phyloP scores from a whole-genome alignment of 2,113 vertebrate species.

The Ciconia maguari region DNA sequence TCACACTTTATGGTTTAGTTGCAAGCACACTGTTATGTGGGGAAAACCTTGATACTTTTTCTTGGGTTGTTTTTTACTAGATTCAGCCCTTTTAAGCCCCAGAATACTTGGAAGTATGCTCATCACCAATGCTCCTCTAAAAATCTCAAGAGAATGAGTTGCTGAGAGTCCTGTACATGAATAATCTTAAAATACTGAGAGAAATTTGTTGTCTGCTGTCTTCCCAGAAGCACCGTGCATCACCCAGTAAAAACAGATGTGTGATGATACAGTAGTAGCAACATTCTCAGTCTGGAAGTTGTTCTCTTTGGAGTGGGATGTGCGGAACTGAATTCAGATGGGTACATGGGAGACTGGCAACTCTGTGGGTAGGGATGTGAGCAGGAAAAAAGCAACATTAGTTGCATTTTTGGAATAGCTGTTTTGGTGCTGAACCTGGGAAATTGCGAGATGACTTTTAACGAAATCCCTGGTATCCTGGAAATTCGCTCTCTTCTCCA shows the following conservation, averaged over 20 bases:
- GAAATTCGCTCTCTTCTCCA: neutral
- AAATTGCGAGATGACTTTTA: neutral
- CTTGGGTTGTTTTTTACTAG: neutral
- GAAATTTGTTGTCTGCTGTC: neutral
- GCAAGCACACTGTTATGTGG: neutral
- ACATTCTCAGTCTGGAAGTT: constrained; percentile 22
- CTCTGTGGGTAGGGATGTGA: neutral
- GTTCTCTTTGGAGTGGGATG: constrained; percentile 18
- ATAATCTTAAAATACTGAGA: constrained; percentile 3
- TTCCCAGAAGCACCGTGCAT: neutral
- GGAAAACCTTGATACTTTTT: neutral
- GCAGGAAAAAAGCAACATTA: neutral
- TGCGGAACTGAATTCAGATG: constrained; percentile 6
- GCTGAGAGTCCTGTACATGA: neutral
- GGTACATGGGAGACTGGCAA: constrained; percentile 17
- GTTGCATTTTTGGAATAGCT: constrained; percentile 47
- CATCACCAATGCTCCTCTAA: neutral
- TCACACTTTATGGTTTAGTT: neutral
- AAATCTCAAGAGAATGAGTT: neutral
- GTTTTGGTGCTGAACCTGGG: constrained; percentile 19
- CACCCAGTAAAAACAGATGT: constrained; percentile 50
- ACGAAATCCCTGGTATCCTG: neutral
- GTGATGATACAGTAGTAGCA: constrained; percentile 11
- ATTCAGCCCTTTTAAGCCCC: neutral
- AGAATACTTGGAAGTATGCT: neutral